A percentile compares a stretch with the other conserved stretches of the same genome.
These are phyloP conservation scores for Matsumyia berberina DNA, from an alignment of 2,888 invertebrate genomes.

Conservation along the genomic window DNA sequence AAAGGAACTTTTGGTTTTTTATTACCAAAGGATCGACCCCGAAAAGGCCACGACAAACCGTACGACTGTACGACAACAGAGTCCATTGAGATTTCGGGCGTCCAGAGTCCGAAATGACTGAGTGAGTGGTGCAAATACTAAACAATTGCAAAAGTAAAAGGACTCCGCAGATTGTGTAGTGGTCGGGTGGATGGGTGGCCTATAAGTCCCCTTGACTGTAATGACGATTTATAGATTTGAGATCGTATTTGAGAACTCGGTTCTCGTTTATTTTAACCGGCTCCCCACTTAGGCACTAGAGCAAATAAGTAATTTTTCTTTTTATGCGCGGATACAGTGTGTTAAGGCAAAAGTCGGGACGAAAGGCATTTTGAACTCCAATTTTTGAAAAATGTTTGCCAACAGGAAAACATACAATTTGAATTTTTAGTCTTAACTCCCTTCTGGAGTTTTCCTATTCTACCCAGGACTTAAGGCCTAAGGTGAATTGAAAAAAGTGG, in stretches of 20 bases:
- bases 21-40: conserved; percentile 23
- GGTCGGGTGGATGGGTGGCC: neutral
- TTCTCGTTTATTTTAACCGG: conserved; percentile 42
- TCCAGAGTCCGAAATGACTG: neutral
- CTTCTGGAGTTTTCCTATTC: no score
- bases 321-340: conserved; percentile 30
- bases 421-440: no score
- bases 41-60: neutral
- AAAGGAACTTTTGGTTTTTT: conserved; percentile 51
- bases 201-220: conserved; percentile 17
- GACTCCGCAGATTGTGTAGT: conserved; percentile 24
- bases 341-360: neutral
- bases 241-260: conserved; percentile 34
- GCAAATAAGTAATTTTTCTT: neutral
- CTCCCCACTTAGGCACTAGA: conserved; percentile 14
- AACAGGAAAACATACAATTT: no score
- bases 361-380: neutral
- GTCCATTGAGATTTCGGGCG: conserved; percentile 21
- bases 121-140: conserved; percentile 16
- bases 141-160: conserved; percentile 36
- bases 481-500: no score
- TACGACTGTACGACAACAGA: neutral
- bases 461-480: no score
- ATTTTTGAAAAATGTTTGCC: neutral
- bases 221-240: conserved; percentile 54